Evolutionary conservation across 2,113 vertebrate genomes (phyloP), one percentile per base, ranked within the genome.

Genomic region (Zingel zingel): DNA sequence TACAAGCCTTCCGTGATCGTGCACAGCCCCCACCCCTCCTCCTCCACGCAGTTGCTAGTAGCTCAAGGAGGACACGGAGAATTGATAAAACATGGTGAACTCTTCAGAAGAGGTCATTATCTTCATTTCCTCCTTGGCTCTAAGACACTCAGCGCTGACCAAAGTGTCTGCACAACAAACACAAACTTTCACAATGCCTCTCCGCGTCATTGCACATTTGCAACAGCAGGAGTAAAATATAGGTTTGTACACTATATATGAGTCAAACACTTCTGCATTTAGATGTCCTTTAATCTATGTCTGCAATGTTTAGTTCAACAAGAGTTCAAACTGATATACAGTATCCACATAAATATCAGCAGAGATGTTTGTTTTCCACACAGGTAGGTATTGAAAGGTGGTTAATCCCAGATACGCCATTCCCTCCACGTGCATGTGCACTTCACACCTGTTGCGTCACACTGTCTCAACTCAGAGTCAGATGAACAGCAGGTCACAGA

Each of bases 151-250:
- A 33, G 36, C 54, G n/a, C 74, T 77, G 57, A 87, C 81, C 13
- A 0, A 39, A 59, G 16, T 67, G 78, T 88, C 89, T 91, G 87
- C 90, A 89, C 82, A 89, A 81, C 87, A 92, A 92, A 90, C 82
- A 82, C 9, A 73, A 48, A 50, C 58, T 77, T 77, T 88, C 81
- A 67, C 61, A 82, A 74, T 27, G 14, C 23, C 23, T 58, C 2
- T 23, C 72, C 21, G 36, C 33, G n/a, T 51, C 45, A 33, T 6
- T 45, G 25, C 9, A 27, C 67, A 50, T 68, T 39, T 25, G 33
- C 27, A 61, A 36, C 9, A 45, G 61, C 79, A 63, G 76, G 50
- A 39, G n/a, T 69, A 66, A 43, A 59, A 18, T 65, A 56, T 77
- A 56, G 23, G 72, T 43, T 54, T 70, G 23, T 15, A 27, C 51